Evolutionary conservation across 2,113 vertebrate species (phyloP), one percentile per base, ranked within the genome.

Genomic region (Nannospalax galili): DNA sequence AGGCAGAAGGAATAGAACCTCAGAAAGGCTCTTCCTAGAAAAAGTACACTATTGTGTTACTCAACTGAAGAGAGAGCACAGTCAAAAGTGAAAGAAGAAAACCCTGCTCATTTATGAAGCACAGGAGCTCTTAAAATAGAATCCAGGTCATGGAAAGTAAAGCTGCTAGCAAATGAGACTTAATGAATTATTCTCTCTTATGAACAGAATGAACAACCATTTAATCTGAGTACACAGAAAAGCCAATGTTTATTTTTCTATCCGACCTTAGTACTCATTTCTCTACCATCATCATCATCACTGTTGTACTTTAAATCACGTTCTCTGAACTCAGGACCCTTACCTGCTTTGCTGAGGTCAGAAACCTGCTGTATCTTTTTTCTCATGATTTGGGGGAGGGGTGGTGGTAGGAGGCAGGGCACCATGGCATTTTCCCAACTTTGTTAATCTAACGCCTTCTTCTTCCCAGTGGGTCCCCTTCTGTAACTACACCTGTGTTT

Each of bases 81-180:
- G 22, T 74, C 10, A 11, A 79, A 91, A 64, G 64, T 60, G 14
- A 52, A 93, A 28, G 70, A 80, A 16, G 56, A 81, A 74, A 91
- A 28, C 17, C 1, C 0, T 80, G 67, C 48, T 88, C 64, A 35
- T 60, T 88, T 45, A 64, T 40, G 85, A 93, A 95, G 48, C 42
- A 65, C 30, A 1, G 22, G 52, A 91, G 91, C 62, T 30, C 70
- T 93, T 90, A 82, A 72, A 88, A 91, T 60, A 96, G 95, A 92
- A 93, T 45, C 72, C 45, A 73, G 73, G 77, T 42, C 81, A 60
- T 80, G 6, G n/a, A 69, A 90, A 84, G 28, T 16, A 80, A 75
- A 89, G 35, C 24, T 75, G 69, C 28, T 1, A 26, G 82, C 24
- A 65, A 93, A 65, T 67, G 45, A 52, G 64, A 84, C 64, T 8